Conservation (phyloP, 2,797 vertebrate species). For the Sebastes taczanowskii region DNA sequence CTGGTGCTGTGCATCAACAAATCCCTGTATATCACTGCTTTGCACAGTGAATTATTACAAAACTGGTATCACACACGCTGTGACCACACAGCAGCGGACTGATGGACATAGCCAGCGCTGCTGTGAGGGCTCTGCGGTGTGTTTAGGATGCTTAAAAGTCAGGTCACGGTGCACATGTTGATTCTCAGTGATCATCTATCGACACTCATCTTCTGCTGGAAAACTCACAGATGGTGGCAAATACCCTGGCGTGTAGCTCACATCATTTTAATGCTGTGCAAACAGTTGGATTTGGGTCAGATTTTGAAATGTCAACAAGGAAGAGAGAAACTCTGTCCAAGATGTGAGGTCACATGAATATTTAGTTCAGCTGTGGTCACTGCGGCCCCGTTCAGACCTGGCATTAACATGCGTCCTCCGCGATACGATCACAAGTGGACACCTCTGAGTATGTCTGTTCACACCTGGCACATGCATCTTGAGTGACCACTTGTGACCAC, state of each 20-base stretch:
- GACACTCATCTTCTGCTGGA: not conserved
- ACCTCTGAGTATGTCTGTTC: too few relatives aligned
- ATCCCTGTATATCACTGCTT: not conserved
- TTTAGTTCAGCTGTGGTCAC: not conserved
- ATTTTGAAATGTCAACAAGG: not conserved
- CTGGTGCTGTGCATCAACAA: conserved; percentile 24
- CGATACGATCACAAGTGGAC: too few relatives aligned
- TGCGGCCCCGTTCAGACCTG: too few relatives aligned
- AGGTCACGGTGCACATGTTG: not conserved
- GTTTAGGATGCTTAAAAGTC: conserved; percentile 3
- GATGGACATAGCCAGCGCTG: not conserved
- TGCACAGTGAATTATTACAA: conserved; percentile 3
- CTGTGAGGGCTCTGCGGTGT: not conserved
- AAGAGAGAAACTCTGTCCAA: not conserved
- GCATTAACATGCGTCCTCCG: too few relatives aligned
- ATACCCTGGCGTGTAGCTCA: not conserved
- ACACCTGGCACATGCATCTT: too few relatives aligned
- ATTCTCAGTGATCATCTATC: not conserved
- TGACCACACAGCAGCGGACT: not conserved
- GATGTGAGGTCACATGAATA: not conserved
- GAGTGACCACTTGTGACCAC: too few relatives aligned
- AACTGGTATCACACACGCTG: conserved; percentile 1
- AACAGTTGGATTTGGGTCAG: not conserved
- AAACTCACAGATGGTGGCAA: conserved; percentile 2
- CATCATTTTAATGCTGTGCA: not conserved